Evolutionary conservation across 2,888 invertebrate species (phyloP), one percentile per base, ranked within the genome.

Genomic region (Conistra vaccinii): DNA sequence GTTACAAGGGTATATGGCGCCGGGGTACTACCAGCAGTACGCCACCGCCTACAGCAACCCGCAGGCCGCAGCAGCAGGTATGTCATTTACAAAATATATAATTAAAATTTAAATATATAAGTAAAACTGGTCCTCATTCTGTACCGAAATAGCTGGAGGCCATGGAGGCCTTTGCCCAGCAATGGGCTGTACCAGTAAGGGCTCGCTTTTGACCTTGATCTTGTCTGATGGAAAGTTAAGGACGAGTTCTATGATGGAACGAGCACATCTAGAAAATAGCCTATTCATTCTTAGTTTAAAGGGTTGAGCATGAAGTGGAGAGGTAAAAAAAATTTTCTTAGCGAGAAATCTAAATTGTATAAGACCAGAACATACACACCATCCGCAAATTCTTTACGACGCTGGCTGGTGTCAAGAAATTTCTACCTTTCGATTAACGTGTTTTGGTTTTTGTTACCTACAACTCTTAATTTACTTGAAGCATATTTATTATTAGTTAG

Each of bases 1-100:
- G 90, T 97, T 98, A 97, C 98, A 98, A 92, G 97, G 98, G 87
- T 98, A 98, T 91, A 97, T 98, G 97, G 98, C 98, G 91, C 98
- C 98, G 72, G 97, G 98, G 68, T 98, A 98, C 94, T 97, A 97
- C 89, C 97, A 97, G 90, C 97, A 97, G 86, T 96, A 94, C 93
- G 97, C 96, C 86, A 97, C 94, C 88, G 97, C 97, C 85, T 98
- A 97, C 92, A 97, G 97, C 96, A 97, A 97, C 94, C 97, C 98
- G 88, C 98, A 98, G 93, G 97, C 98, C 84, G 97, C 97, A 86
- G 97, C 97, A 88, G 97, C 97, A 92, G 97, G 97, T 96, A 94
- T 94, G 90, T 29, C 55, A 62, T 39, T 61, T 26, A 58, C 14
- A 66, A 35, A 55, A 26, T 55, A 55, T 20, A n/a, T 55, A 29